Evolutionary conservation across 1,140 invertebrate species (phyloP).

Genomic region (Scaptomyza hsui): DNA sequence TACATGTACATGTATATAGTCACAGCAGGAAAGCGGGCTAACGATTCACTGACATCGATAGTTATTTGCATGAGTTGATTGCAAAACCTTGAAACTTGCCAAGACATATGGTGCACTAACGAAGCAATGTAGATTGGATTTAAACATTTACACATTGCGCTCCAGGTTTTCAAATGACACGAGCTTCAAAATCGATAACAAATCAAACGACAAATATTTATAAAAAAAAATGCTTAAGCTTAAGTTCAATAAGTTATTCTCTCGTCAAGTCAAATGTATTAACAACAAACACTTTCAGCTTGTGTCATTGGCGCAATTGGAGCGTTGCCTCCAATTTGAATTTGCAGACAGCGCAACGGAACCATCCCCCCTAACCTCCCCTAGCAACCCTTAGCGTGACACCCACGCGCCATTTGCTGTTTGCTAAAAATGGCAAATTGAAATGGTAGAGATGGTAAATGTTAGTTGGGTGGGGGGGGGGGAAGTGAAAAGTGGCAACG

Average conservation of each 20-base stretch:
- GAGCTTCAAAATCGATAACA: too few species aligned
- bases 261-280: not conserved
- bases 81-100: slow-evolving; percentile 64
- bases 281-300: not conserved
- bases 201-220: too few species aligned
- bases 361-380: not conserved
- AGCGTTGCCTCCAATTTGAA: slow-evolving; percentile 1
- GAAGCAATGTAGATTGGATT: slow-evolving; percentile 61
- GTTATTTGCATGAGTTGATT: slow-evolving; percentile 77
- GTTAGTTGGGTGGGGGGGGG: not conserved
- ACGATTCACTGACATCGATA: slow-evolving; percentile 38
- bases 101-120: slow-evolving; percentile 54
- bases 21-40: not conserved
- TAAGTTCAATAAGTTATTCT: too few species aligned
- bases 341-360: slow-evolving; percentile 27
- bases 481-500: slow-evolving; percentile 5
- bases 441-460: slow-evolving; percentile 20
- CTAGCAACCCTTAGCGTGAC: too few species aligned
- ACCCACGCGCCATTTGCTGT: slow-evolving; percentile 29
- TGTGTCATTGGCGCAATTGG: slow-evolving; percentile 23
- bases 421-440: slow-evolving; percentile 47
- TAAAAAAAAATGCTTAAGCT: too few species aligned
- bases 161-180: slow-evolving; percentile 1
- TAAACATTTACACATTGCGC: slow-evolving; percentile 45
- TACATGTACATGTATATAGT: not conserved